A percentile compares a stretch with the other conserved stretches of the same genome.
These are phyloP conservation scores for Malacoctenus gilli DNA, from an alignment of 2,797 vertebrate genomes.

Conservation along the genomic window DNA sequence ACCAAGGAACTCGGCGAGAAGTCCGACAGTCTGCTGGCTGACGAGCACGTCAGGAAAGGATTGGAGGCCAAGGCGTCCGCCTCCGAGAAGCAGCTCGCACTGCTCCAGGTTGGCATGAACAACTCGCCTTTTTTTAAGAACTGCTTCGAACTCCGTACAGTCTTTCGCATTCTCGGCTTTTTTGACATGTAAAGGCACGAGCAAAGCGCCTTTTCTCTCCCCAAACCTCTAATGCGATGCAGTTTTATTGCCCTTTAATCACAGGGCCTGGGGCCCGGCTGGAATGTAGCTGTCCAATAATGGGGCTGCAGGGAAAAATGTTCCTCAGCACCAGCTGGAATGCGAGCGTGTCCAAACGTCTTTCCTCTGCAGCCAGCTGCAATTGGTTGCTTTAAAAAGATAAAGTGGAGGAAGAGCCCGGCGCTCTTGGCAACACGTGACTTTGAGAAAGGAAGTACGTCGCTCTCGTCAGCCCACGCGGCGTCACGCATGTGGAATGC, in stretches of 20 bases:
- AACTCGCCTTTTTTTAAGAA: slow-evolving; percentile 14
- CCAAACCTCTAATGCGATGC: slow-evolving; percentile 40
- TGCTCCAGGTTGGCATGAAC: slow-evolving; percentile 84
- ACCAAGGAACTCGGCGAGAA: slow-evolving; percentile 91
- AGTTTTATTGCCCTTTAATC: slow-evolving; percentile 66
- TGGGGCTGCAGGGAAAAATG: slow-evolving; percentile 44
- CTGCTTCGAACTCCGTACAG: no score
- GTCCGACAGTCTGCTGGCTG: slow-evolving; percentile 82
- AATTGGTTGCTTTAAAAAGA: no score
- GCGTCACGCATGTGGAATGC: slow-evolving; percentile 13
- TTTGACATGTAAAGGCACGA: neutral
- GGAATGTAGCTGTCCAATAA: slow-evolving; percentile 60
- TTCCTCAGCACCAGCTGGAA: slow-evolving; percentile 54
- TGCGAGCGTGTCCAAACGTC: slow-evolving; percentile 58
- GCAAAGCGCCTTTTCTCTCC: slow-evolving; percentile 32
- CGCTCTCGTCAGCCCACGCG: neutral
- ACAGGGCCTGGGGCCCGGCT: slow-evolving; percentile 38
- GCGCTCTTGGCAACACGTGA: slow-evolving; percentile 10
- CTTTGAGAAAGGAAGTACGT: neutral
- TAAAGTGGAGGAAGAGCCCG: slow-evolving; percentile 12
- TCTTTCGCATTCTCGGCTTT: no score
- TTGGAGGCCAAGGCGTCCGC: slow-evolving; percentile 84
- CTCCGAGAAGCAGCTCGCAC: slow-evolving; percentile 85
- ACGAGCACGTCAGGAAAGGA: slow-evolving; percentile 86
- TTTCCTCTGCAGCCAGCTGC: slow-evolving; percentile 7